Percentiles rank a stretch among this genome's conserved stretches.
These are phyloP conservation scores for Synergus japonicus DNA, from an alignment of 2,888 invertebrate species.

Conservation along the genomic window DNA sequence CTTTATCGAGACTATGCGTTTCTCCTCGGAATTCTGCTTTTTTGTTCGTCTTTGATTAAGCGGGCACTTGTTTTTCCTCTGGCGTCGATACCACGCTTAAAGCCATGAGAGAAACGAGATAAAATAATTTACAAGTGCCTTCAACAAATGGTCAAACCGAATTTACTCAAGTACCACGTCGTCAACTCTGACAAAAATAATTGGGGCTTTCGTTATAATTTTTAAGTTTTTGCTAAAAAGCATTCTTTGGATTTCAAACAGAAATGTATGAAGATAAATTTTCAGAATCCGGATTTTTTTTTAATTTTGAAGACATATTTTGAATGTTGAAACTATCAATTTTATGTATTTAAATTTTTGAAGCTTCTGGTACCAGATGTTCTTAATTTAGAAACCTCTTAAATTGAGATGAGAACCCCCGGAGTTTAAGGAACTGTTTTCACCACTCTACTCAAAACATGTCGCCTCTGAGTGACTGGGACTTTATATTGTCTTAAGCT, in stretches of 20 bases:
- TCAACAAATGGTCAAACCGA: background rate
- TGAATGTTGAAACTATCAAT: too few relatives aligned
- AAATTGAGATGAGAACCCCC: conserved; percentile 47
- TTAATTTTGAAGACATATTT: background rate
- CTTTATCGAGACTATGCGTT: conserved; percentile 55
- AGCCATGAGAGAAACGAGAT: conserved; percentile 8
- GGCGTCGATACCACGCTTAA: background rate
- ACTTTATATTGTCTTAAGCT: conserved; percentile 59
- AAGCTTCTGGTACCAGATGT: background rate
- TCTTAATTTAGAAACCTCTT: conserved; percentile 37
- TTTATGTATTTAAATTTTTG: too few relatives aligned
- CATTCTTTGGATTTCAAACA: background rate
- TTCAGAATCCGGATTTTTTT: background rate
- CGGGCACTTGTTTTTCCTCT: conserved; percentile 14
- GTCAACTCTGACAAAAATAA: background rate
- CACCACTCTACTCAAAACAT: conserved; percentile 61
- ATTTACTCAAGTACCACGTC: background rate
- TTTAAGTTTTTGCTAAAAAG: background rate
- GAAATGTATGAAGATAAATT: too few relatives aligned
- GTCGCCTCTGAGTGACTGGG: conserved; percentile 56
- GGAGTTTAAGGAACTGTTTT: conserved; percentile 52
- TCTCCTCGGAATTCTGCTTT: conserved; percentile 33
- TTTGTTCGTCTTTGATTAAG: conserved; percentile 27
- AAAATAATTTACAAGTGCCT: conserved; percentile 29
- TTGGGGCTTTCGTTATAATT: background rate